Evolutionary conservation across 2,797 vertebrate genomes (phyloP).

Genomic region (Mergus octosetaceus): DNA sequence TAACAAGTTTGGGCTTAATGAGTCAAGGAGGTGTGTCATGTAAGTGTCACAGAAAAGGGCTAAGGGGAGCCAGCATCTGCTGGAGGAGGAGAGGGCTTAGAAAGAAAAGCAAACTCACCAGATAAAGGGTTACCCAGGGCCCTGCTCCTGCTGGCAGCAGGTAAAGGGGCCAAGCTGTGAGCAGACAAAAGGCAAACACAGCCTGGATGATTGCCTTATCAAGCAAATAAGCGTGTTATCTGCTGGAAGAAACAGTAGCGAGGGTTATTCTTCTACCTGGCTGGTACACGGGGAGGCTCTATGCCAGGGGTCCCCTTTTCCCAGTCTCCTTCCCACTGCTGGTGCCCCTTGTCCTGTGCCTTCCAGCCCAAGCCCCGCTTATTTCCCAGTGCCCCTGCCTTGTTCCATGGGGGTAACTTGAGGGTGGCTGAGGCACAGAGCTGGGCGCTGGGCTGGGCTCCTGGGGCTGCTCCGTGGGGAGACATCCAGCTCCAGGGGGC

Average conservation of each 20-base stretch:
- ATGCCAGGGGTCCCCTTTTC: not conserved
- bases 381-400: not conserved
- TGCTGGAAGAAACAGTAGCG: not conserved
- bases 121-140: not conserved
- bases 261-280: not conserved
- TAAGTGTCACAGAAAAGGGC: not conserved
- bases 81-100: not conserved
- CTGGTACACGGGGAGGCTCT: not conserved
- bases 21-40: slow-evolving; percentile 55
- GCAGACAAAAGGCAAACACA: not conserved
- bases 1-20: slow-evolving; percentile 50
- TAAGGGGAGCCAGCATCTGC: not conserved
- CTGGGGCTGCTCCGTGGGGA: not conserved
- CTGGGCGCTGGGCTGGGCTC: not conserved
- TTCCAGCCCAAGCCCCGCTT: not conserved
- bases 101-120: not conserved
- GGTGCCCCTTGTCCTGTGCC: not conserved
- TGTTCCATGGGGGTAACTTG: not conserved
- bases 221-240: not conserved
- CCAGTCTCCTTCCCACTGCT: not conserved
- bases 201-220: fast-evolving
- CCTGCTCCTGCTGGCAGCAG: not conserved
- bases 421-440: not conserved
- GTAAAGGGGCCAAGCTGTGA: not conserved
- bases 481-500: not conserved